Percentiles rank a stretch among this genome's conserved stretches.
phyloP scores from a whole-genome alignment of 1,140 invertebrate species.

The Drusus annulatus region DNA sequence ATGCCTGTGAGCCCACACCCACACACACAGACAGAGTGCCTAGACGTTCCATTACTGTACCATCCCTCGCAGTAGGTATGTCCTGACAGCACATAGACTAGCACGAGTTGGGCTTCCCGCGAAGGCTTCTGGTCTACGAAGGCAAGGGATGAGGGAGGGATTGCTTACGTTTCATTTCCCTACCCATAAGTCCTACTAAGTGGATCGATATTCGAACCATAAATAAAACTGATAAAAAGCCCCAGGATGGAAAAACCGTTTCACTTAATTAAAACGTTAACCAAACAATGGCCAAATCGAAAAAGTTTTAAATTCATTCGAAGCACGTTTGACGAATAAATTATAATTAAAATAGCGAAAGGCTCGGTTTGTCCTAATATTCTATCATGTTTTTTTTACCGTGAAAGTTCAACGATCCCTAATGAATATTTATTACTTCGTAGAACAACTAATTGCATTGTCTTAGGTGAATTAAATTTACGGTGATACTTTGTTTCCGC shows the following conservation, averaged over 20 bases:
- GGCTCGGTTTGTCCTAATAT: neutral
- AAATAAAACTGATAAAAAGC: too few relatives aligned
- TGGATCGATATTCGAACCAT: too few relatives aligned
- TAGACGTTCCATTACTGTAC: neutral
- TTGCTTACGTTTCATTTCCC: slow-evolving; percentile 15
- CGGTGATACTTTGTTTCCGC: too few relatives aligned
- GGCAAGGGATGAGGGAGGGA: neutral
- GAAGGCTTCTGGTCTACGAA: slow-evolving; percentile 14
- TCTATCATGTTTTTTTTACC: neutral
- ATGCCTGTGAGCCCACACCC: neutral
- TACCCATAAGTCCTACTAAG: slow-evolving; percentile 9
- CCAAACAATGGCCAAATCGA: too few relatives aligned
- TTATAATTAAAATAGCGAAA: neutral
- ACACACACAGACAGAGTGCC: neutral
- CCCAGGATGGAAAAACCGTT: too few relatives aligned
- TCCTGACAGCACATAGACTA: neutral
- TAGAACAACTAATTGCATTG: too few relatives aligned
- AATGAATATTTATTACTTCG: neutral
- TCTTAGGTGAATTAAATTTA: slow-evolving; percentile 1
- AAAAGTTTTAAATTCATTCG: too few relatives aligned
- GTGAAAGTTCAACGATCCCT: neutral
- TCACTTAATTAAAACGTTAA: too few relatives aligned
- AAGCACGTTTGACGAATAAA: neutral
- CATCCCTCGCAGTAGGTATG: too few relatives aligned
- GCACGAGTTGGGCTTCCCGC: slow-evolving; percentile 15